Percentiles rank a stretch among this genome's conserved stretches.
These are phyloP conservation scores for Enteromius treurensis DNA, from an alignment of 2,797 vertebrate genomes.

Conservation along the genomic window DNA sequence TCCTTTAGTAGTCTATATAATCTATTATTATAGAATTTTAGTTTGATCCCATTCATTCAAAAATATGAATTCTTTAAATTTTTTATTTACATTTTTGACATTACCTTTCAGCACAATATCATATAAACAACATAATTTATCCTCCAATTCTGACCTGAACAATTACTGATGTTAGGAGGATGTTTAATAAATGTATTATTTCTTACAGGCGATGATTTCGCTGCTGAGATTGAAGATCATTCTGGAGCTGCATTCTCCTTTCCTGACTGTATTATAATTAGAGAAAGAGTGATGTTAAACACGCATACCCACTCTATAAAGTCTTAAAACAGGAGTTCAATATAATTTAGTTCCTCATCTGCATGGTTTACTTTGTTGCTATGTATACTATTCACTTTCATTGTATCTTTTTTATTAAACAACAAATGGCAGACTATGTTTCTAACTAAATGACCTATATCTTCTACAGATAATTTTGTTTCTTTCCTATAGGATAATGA, in stretches of 20 bases:
- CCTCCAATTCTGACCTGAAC: not conserved
- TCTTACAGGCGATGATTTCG: conserved; percentile 63
- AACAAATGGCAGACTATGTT: not conserved
- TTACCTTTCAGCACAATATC: not conserved
- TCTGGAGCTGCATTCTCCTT: conserved; percentile 47
- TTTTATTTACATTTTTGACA: not conserved
- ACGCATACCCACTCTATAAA: not conserved
- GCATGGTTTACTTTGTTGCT: not conserved
- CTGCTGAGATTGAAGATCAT: conserved; percentile 46
- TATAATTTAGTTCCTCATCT: not conserved
- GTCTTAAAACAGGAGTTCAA: not conserved
- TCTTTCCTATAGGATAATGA: not conserved
- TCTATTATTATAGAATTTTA: not conserved
- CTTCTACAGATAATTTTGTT: not conserved
- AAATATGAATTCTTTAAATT: not conserved
- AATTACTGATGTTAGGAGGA: not conserved
- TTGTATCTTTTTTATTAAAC: not conserved
- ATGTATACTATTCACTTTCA: not conserved
- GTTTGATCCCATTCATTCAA: not conserved
- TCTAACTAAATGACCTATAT: not conserved
- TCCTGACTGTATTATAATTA: conserved; percentile 37
- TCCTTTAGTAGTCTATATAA: not conserved
- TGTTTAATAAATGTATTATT: not conserved
- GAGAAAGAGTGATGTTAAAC: not conserved
- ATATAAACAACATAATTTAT: not conserved